phyloP scores from a whole-genome alignment of 2,113 vertebrate species.

The Podiceps cristatus region DNA sequence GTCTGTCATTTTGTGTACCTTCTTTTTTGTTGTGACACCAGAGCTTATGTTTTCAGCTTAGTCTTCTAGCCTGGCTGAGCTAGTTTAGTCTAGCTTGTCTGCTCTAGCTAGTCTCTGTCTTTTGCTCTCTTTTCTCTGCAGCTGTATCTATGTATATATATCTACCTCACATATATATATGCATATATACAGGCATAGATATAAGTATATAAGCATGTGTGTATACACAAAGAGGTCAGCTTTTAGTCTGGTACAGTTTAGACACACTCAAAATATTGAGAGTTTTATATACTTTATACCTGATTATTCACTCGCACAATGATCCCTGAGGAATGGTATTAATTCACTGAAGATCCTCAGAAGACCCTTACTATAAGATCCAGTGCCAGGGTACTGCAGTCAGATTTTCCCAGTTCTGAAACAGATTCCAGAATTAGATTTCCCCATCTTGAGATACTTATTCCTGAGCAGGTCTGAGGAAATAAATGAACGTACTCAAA shows the following conservation, averaged over 20 bases:
- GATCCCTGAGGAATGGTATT: background rate
- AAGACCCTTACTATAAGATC: background rate
- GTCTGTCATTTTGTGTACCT: background rate
- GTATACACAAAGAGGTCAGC: background rate
- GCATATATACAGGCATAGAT: background rate
- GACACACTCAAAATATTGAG: background rate
- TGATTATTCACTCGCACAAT: background rate
- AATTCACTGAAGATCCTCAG: background rate
- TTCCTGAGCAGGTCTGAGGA: background rate
- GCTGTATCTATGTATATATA: background rate
- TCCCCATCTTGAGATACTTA: background rate
- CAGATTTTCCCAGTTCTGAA: background rate
- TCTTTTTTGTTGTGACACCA: background rate
- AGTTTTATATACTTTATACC: background rate
- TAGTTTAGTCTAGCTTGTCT: background rate
- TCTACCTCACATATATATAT: background rate
- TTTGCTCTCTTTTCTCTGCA: background rate
- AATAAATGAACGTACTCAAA: background rate
- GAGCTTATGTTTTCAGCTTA: background rate
- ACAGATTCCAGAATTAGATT: background rate
- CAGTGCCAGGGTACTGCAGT: background rate
- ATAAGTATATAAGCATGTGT: no score
- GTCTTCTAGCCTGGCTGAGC: background rate
- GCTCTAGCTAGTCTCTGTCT: background rate
- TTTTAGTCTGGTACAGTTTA: background rate